Evolutionary conservation across 2,888 invertebrate species (phyloP).

Genomic region (Lasioglossum leucozonium): DNA sequence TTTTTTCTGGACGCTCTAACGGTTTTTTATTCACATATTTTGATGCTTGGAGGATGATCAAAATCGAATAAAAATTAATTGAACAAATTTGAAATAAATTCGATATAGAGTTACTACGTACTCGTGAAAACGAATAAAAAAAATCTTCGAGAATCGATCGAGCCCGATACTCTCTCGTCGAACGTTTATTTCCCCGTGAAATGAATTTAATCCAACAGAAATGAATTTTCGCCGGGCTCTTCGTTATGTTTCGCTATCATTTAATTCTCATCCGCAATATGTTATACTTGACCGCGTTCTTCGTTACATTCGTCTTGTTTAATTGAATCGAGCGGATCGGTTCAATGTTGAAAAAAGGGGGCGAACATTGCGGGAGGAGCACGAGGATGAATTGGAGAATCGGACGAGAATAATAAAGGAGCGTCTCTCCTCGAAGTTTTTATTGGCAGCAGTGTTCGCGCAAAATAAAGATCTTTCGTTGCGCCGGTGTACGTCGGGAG

Average conservation of each 20-base stretch:
- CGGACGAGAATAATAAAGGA: background rate
- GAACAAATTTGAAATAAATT: background rate
- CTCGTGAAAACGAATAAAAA: no score
- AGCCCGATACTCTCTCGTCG: no score
- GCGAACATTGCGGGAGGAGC: background rate
- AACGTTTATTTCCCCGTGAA: background rate
- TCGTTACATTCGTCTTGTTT: background rate
- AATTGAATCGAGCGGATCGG: background rate
- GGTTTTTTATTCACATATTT: background rate
- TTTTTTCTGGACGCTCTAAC: background rate
- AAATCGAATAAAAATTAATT: no score
- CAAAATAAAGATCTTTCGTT: background rate
- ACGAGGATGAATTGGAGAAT: background rate
- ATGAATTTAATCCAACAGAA: constrained; percentile 4
- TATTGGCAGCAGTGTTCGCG: background rate
- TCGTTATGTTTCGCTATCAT: background rate
- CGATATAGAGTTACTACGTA: no score
- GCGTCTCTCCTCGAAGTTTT: background rate
- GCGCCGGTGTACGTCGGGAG: background rate
- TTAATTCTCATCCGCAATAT: background rate
- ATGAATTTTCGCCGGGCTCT: constrained; percentile 14
- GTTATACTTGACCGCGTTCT: background rate
- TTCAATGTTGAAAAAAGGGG: background rate
- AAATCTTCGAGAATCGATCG: background rate
- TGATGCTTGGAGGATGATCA: background rate